Percentiles rank a stretch among this genome's conserved stretches.
phyloP scores from a whole-genome alignment of 2,888 invertebrate species.

The Polydrusus tereticollis region DNA sequence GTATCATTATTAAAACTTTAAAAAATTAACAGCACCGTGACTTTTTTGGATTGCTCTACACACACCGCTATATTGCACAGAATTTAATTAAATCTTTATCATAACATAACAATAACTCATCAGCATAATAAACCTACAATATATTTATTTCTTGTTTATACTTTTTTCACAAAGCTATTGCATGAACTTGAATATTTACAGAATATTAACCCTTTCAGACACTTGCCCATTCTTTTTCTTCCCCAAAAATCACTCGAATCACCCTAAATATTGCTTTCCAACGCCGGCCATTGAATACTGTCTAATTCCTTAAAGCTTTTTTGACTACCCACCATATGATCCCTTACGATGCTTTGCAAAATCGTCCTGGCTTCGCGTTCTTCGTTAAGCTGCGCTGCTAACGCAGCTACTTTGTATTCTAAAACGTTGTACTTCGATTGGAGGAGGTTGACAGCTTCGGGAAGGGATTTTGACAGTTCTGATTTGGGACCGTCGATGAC shows the following conservation, averaged over 20 bases:
- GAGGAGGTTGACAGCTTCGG: constrained; percentile 57
- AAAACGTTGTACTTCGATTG: constrained; percentile 61
- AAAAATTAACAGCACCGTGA: too few relatives aligned
- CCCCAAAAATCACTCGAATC: background rate
- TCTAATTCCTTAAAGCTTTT: constrained; percentile 64
- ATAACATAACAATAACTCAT: too few relatives aligned
- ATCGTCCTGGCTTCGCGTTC: constrained; percentile 63
- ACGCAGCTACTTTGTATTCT: constrained; percentile 62
- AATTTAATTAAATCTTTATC: too few relatives aligned
- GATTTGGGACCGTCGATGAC: constrained; percentile 55
- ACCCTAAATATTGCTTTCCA: constrained; percentile 57
- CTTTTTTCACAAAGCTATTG: too few relatives aligned
- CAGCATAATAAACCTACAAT: too few relatives aligned
- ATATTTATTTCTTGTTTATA: too few relatives aligned
- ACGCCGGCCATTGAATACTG: constrained; percentile 64
- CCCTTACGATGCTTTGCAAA: constrained; percentile 60
- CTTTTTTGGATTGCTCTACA: too few relatives aligned
- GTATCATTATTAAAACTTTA: too few relatives aligned
- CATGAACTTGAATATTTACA: too few relatives aligned
- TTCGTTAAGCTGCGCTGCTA: constrained; percentile 63
- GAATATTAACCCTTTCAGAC: too few relatives aligned
- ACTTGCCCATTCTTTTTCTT: background rate
- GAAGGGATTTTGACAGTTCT: constrained; percentile 56
- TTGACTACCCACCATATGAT: constrained; percentile 54
- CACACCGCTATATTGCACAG: too few relatives aligned